A percentile compares a stretch with the other conserved stretches of the same genome.
These are phyloP conservation scores for Tenthredo notha DNA, from an alignment of 2,888 invertebrate species.

Conservation along the genomic window DNA sequence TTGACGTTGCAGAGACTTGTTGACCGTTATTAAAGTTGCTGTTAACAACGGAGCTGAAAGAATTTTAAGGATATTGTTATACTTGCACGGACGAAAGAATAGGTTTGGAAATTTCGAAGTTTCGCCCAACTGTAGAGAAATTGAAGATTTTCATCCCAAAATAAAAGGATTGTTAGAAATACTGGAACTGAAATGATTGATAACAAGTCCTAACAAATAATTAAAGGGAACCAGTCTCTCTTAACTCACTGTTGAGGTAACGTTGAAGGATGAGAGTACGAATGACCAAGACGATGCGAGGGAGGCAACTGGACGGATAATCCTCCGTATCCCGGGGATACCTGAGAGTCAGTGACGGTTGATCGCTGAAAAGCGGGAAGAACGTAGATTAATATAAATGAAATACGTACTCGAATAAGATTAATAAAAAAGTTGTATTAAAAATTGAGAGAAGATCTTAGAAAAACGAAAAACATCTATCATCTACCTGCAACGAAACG, in stretches of 20 bases:
- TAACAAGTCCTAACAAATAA: not conserved
- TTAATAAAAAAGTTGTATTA: not conserved
- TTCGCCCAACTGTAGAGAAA: not conserved
- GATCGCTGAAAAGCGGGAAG: constrained; percentile 75
- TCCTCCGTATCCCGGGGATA: constrained; percentile 83
- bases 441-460: not conserved
- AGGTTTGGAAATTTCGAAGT: not conserved
- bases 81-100: not conserved
- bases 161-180: not conserved
- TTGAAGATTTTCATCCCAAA: not conserved
- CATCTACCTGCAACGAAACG: constrained; percentile 87
- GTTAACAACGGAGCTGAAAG: constrained; percentile 73
- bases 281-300: constrained; percentile 76
- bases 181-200: not conserved
- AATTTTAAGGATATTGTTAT: not conserved
- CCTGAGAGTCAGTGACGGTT: constrained; percentile 80
- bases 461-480: not conserved
- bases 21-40: constrained; percentile 78
- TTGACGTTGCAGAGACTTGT: constrained; percentile 78
- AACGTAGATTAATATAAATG: not conserved
- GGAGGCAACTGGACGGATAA: constrained; percentile 77
- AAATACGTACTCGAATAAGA: not conserved
- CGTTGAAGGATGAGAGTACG: constrained; percentile 76
- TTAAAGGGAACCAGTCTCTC: constrained; percentile 3
- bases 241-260: constrained; percentile 75